Conservation (phyloP, 2,888 invertebrate species). For the Agapostemon virescens region DNA sequence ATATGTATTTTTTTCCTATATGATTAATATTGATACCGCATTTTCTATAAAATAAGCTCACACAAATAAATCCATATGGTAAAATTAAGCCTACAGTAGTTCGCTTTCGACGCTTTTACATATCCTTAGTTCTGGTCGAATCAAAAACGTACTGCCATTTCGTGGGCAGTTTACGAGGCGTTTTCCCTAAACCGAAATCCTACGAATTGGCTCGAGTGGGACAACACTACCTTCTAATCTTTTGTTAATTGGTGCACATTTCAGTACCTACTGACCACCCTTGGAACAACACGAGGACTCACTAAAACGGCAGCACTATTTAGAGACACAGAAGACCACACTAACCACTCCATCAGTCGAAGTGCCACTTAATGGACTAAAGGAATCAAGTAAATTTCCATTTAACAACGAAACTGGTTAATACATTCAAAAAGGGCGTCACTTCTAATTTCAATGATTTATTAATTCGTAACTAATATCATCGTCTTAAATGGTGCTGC, state of each 20-base stretch:
- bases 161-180: not conserved
- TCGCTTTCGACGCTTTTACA: not conserved
- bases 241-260: slow-evolving; percentile 13
- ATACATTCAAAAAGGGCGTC: not conserved
- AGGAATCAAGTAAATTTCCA: not conserved
- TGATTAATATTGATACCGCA: no score
- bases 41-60: no score
- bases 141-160: not conserved
- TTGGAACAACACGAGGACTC: not conserved
- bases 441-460: not conserved
- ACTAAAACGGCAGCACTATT: slow-evolving; percentile 1
- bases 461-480: not conserved
- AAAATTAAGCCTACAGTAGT: not conserved
- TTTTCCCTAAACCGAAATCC: not conserved
- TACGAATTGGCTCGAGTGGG: not conserved
- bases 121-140: not conserved
- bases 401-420: not conserved
- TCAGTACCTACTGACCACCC: not conserved
- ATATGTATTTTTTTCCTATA: no score
- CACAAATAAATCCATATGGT: not conserved
- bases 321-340: not conserved
- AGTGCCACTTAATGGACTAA: slow-evolving; percentile 1
- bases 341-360: not conserved
- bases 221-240: slow-evolving; percentile 1
- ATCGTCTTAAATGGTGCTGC: not conserved